Base-by-base conservation (phyloP, 2,797 vertebrate genomes). In the Peromyscus eremicus region DNA sequence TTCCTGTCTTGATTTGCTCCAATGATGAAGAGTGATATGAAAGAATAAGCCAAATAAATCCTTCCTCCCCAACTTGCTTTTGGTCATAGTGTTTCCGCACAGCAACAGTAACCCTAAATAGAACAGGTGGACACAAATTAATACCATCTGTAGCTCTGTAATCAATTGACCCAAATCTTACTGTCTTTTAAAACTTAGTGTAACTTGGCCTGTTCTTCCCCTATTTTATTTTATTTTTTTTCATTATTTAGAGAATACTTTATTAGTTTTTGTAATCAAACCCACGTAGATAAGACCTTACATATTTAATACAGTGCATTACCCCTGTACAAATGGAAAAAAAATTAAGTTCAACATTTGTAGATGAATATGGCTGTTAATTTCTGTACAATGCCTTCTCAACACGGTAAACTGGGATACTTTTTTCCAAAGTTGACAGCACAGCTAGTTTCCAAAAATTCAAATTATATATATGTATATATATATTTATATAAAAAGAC, bases 261-360 rank as follows among this genome's bases (percentile, higher is more conserved):
- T 99, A 99, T 99, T 99, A 99, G 99, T 99, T 99, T 99, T 99
- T 99, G 99, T 99, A 99, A 99, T 99, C 99, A 99, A 99, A 99
- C 99, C 99, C 99, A 99, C 99, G 99, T 99, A 99, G 99, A 99
- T 99, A 99, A 99, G 99, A 99, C 99, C 99, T 98, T 99, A 99
- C 99, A 99, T 99, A 99, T 99, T 99, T 99, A 99, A 99, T 99
- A 99, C 99, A 99, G 99, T 99, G 99, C 98, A 99, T 99, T 99
- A 99, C 99, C 99, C 99, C 99, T 99, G 99, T 99, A 99, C 99
- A 99, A 99, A 99, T 99, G 99, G 99, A 99, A 99, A 99, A 55
- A 99, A 99, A 98, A 98, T 98, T 98, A 99, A 98, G 98, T 98
- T 99, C 98, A 99, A 99, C 98, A 98, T 99, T 99, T 99, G 98